Percentiles rank a stretch among this genome's conserved stretches.
These are phyloP conservation scores for Beris morrisii DNA, from an alignment of 2,888 invertebrate species.

Conservation along the genomic window DNA sequence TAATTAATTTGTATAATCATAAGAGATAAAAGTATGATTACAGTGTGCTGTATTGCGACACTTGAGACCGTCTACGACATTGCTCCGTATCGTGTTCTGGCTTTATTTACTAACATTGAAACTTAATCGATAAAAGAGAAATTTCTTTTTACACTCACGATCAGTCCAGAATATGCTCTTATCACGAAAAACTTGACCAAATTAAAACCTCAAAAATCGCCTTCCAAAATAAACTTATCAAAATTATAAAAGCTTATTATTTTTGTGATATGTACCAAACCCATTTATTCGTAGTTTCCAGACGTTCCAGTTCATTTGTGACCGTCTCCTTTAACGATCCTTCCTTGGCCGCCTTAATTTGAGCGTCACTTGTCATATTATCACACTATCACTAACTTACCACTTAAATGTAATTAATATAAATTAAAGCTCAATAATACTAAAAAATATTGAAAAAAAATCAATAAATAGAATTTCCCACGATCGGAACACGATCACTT, in stretches of 20 bases:
- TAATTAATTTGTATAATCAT: too few relatives aligned
- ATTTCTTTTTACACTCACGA: too few relatives aligned
- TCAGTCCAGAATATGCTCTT: too few relatives aligned
- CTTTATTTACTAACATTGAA: too few relatives aligned
- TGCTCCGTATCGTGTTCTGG: too few relatives aligned
- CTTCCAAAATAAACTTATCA: background rate
- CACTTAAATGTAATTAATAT: background rate
- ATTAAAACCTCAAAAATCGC: background rate
- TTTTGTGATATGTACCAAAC: conserved; percentile 49
- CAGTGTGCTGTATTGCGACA: too few relatives aligned
- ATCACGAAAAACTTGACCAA: background rate
- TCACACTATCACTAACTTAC: too few relatives aligned
- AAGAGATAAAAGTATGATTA: too few relatives aligned
- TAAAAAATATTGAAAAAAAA: background rate
- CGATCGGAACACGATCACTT: background rate
- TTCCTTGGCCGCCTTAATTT: conserved; percentile 5
- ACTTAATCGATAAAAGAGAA: too few relatives aligned
- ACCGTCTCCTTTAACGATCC: conserved; percentile 50
- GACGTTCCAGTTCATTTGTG: conserved; percentile 50
- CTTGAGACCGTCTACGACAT: too few relatives aligned
- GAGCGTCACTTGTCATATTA: conserved; percentile 16
- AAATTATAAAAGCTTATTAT: background rate
- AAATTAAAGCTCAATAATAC: background rate
- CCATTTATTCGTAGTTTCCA: conserved; percentile 53
- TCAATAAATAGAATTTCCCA: conserved; percentile 1